Evolutionary conservation across 2,888 invertebrate species (phyloP), one percentile per base, ranked within the genome.

Genomic region (Epistrophe grossulariae): DNA sequence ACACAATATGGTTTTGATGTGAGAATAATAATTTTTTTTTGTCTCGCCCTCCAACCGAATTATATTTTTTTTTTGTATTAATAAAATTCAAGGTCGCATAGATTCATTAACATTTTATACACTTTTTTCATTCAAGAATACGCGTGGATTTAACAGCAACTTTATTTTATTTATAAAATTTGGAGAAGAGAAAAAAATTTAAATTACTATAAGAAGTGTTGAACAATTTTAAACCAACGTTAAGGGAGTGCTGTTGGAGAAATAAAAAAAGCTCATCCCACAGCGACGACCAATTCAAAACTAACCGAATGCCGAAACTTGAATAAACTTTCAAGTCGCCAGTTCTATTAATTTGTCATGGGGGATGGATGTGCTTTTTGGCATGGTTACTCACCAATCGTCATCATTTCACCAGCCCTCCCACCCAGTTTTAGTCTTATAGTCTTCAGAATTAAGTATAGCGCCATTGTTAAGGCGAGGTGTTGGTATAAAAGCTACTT

Each of bases 281-380:
- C 85, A 82, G 62, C 73, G 74, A 79, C 73, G 78, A 82, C 85
- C 70, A 74, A 79, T 85, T 79, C 64, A 74, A 85, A 82, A 85
- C 85, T 85, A 71, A 85, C 60, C 64, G 62, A 74, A 71, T 72
- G 52, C 52, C 28, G 31, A 78, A 82, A 85, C 78, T 79, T 78
- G 43, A 82, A 74, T 52, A 45, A 43, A 17, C 66, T 85, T 81
- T 80, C 68, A 50, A 31, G 45, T 77, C 50, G 10, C 11, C 17
- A 59, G 59, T 17, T 40, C 40, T 62, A 24, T 62, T 50, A 43
- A 45, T 48, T n/a, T 2, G 48, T 3, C 3, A 72, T 28, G 50
- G 60, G 72, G 68, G 70, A 70, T 70, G 17, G 38, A 7, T 60
- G 66, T 77, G 73, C 64, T 84, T 81, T 84, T 72, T 48, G 19